These are phyloP conservation scores for Cnemophilus loriae DNA, from an alignment of 2,113 vertebrate genomes.

Conservation along the genomic window DNA sequence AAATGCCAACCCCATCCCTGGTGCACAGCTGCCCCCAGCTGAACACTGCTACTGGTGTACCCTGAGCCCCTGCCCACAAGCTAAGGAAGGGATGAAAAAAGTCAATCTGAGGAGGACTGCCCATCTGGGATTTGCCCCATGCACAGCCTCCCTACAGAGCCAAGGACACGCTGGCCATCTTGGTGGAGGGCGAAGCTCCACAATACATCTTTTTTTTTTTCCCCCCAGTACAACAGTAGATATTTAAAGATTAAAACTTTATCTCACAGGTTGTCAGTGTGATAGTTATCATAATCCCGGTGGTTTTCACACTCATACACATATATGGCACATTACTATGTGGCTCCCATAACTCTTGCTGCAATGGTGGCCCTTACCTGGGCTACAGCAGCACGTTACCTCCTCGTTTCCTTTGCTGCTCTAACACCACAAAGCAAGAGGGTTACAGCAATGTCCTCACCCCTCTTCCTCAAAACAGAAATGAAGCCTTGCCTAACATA, in stretches of 20 bases:
- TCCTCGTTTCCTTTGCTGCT: neutral
- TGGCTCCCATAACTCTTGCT: neutral
- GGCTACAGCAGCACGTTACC: accelerated
- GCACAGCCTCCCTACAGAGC: neutral
- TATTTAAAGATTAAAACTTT: neutral
- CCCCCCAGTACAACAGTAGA: neutral
- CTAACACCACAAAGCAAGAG: neutral
- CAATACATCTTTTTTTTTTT: neutral
- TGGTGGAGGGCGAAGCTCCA: neutral
- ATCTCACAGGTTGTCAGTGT: neutral
- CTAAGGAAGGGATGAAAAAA: neutral
- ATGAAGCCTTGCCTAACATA: neutral
- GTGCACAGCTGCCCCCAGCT: neutral
- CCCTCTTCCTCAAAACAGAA: neutral
- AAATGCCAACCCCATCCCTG: neutral
- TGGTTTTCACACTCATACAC: neutral
- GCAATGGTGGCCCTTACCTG: neutral
- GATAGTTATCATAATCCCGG: neutral
- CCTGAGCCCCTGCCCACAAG: neutral
- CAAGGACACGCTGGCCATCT: neutral
- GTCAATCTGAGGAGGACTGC: accelerated
- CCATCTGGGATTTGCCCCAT: neutral
- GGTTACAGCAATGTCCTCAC: neutral
- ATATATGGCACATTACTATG: accelerated
- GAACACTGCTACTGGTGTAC: neutral